Evolutionary conservation across 2,888 invertebrate species (phyloP), one percentile per base, ranked within the genome.

Genomic region (Falcaria lacertinaria): DNA sequence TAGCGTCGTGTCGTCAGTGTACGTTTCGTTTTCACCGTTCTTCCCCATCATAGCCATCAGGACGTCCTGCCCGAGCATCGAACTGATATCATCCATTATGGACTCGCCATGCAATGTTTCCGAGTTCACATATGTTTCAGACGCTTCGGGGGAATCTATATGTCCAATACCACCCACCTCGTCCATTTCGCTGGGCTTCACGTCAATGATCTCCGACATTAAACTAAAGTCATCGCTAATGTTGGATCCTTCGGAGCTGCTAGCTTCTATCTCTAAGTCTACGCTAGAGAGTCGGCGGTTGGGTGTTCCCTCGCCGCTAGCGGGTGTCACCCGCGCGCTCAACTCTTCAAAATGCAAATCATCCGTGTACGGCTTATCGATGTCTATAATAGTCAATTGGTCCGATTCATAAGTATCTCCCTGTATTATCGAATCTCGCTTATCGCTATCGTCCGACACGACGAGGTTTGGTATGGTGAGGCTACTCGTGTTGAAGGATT

Each of bases 101-200:
- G 94, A 94, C 73, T 95, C 95, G 4, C 95, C 95, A 47, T 94
- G 94, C 55, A 94, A 89, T 4, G 93, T 91, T 65, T 95, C 95
- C n/a, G 93, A 93, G 56, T 91, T 91, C 25, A 91, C 86, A 43
- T 90, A 90, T 2, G 93, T 92, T 50, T 96, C 95, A 4, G 95
- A 95, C 8, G 92, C 90, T 83, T 96, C 96, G 0, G 96, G 95
- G 0, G 95, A 96, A 70, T 96, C 96, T 42, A 96, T 96, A 65
- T 96, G 96, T 8, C 93, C 92, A 40, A 96, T 94, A 53, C 91
- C 91, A 65, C 83, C 83, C 13, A 82, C 82, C 40, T 90, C 90
- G 44, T 86, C 83, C 2, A 68, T 48, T 5, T 86, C 84, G 2
- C 70, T 79, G 1, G 83, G 80, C 52, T 85, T 88, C 43, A 90